Conservation (phyloP, 2,113 vertebrate species). For the Entomyzon cyanotis region DNA sequence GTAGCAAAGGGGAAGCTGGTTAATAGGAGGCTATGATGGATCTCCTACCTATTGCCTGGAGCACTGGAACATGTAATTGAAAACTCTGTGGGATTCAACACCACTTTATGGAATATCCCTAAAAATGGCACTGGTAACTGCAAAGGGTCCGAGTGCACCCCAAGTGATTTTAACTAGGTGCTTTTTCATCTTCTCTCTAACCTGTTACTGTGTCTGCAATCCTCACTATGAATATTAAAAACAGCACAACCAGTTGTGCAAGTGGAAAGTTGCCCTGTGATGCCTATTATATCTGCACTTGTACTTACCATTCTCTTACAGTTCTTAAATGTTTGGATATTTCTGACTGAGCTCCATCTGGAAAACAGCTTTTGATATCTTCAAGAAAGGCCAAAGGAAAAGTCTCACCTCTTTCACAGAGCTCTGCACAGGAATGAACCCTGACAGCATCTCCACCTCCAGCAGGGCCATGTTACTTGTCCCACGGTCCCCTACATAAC, state of each 20-base stretch:
- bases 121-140: neutral
- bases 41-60: neutral
- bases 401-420: conserved; percentile 3
- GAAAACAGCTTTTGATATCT: neutral
- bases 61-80: neutral
- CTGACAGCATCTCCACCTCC: conserved; percentile 42
- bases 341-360: neutral
- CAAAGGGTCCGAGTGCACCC: neutral
- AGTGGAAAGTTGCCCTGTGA: neutral
- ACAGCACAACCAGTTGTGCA: neutral
- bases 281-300: neutral
- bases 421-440: conserved; percentile 16
- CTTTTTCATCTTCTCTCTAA: neutral
- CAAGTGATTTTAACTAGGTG: neutral
- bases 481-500: neutral
- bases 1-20: neutral
- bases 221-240: neutral
- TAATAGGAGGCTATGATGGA: neutral
- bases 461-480: conserved; percentile 49
- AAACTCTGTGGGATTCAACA: neutral
- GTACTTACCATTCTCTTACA: neutral
- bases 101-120: neutral
- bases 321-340: neutral
- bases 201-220: neutral
- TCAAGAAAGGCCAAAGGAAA: neutral